phyloP scores from a whole-genome alignment of 2,888 invertebrate species.

The Acleris emargana region DNA sequence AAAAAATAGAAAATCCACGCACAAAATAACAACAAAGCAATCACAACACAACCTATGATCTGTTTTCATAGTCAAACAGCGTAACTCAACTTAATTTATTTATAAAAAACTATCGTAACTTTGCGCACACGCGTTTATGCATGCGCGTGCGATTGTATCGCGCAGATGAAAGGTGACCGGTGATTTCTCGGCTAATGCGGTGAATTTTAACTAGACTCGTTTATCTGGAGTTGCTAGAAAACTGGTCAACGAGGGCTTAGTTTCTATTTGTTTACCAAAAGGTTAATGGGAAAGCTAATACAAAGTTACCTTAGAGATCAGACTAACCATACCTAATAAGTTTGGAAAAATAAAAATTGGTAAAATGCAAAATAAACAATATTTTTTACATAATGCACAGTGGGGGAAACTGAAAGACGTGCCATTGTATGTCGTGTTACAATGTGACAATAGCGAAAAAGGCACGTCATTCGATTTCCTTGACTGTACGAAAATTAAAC shows the following conservation, averaged over 20 bases:
- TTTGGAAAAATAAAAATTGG: too few species aligned
- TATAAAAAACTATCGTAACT: slow-evolving; percentile 20
- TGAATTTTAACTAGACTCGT: slow-evolving; percentile 33
- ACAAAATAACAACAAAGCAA: neutral
- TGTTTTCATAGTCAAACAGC: slow-evolving; percentile 17
- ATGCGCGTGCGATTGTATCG: slow-evolving; percentile 37
- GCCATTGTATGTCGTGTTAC: too few species aligned
- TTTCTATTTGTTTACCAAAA: too few species aligned
- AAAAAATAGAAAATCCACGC: neutral
- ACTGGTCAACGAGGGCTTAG: neutral
- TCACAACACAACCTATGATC: neutral
- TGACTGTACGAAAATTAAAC: neutral
- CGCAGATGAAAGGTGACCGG: slow-evolving; percentile 43
- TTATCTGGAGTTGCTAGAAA: neutral
- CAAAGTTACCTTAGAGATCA: neutral
- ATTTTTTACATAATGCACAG: too few species aligned
- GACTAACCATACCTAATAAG: too few species aligned
- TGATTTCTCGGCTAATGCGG: slow-evolving; percentile 24
- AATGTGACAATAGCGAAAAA: too few species aligned
- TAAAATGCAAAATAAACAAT: too few species aligned
- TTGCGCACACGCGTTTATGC: slow-evolving; percentile 28
- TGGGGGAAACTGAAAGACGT: too few species aligned
- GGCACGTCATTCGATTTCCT: too few species aligned
- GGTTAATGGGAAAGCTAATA: neutral
- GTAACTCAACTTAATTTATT: slow-evolving; percentile 21